Conservation (phyloP, 1,140 invertebrate genomes). For the Brachionus rubens region DNA sequence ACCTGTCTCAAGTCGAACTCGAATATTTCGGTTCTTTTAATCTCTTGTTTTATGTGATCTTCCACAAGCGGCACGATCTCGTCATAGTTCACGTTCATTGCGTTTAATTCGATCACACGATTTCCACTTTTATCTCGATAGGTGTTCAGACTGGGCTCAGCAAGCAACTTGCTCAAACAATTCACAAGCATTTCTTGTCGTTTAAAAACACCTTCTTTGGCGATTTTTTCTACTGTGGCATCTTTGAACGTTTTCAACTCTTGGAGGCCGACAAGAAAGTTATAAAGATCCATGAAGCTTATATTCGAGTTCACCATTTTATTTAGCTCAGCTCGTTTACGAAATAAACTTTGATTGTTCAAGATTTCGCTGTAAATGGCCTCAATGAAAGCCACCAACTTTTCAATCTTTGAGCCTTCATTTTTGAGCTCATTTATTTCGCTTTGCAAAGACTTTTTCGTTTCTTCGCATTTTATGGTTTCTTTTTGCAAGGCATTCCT, state of each 20-base stretch:
- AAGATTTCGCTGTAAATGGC: neutral
- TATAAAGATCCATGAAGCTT: neutral
- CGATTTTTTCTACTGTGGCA: neutral
- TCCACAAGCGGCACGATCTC: neutral
- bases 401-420: neutral
- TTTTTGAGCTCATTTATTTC: neutral
- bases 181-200: neutral
- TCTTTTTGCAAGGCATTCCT: neutral
- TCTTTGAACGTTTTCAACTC: neutral
- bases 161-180: neutral
- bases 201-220: constrained; percentile 13
- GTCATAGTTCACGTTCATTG: neutral
- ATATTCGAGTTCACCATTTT: neutral
- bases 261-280: neutral
- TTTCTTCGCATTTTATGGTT: neutral
- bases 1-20: neutral
- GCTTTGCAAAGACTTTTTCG: neutral
- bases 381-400: neutral
- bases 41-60: neutral
- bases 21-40: neutral
- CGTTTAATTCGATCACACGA: neutral
- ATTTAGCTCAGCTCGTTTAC: neutral
- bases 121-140: constrained; percentile 9
- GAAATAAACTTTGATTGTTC: neutral
- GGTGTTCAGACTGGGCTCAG: neutral